These are phyloP conservation scores for Zaprionus kolodkinae DNA, from an alignment of 1,140 invertebrate species.

Conservation along the genomic window DNA sequence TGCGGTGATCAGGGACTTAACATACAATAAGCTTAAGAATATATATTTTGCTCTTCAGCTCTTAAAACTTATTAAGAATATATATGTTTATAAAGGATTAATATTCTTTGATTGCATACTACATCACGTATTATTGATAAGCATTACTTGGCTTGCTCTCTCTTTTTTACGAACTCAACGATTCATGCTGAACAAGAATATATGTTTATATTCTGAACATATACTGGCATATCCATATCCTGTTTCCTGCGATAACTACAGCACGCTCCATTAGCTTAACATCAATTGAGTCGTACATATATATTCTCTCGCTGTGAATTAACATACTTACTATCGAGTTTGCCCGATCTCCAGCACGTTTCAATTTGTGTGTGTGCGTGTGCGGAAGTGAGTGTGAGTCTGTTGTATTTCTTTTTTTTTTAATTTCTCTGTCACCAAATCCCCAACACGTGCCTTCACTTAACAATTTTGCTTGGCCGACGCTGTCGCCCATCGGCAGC, in stretches of 20 bases:
- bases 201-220: neutral
- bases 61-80: no score
- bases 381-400: no score
- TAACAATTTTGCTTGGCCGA: conserved; percentile 39
- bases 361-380: conserved; percentile 2
- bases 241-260: neutral
- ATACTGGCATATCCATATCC: neutral
- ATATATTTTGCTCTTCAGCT: no score
- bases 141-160: neutral
- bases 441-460: conserved; percentile 63
- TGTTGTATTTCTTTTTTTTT: neutral
- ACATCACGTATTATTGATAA: no score
- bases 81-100: neutral
- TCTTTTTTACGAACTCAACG: neutral
- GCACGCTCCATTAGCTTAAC: neutral
- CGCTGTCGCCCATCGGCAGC: neutral
- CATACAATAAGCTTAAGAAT: no score
- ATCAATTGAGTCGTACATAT: neutral
- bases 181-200: neutral
- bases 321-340: neutral
- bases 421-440: conserved; percentile 49
- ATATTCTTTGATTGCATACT: neutral
- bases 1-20: no score
- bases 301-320: neutral
- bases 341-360: conserved; percentile 10